phyloP scores from a whole-genome alignment of 2,888 invertebrate species.

The Hydriomena furcata region DNA sequence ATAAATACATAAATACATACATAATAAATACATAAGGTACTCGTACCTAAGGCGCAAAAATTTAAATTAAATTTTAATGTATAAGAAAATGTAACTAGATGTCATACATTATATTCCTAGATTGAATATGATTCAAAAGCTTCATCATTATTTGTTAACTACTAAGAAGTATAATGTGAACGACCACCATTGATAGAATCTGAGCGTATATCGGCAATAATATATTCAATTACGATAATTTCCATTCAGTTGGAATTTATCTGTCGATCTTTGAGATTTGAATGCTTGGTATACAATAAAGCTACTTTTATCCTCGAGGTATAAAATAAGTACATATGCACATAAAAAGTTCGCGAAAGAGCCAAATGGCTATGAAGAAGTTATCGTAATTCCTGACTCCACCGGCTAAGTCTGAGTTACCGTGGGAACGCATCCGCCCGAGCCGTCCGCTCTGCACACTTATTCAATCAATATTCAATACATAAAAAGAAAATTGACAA shows the following conservation, averaged over 20 bases:
- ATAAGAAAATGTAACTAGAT: no score
- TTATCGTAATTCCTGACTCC: slow-evolving; percentile 58
- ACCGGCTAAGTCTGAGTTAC: slow-evolving; percentile 54
- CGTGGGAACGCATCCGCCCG: slow-evolving; percentile 64
- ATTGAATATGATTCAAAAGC: background rate
- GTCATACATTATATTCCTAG: no score
- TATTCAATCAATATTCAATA: slow-evolving; percentile 18
- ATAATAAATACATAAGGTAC: no score
- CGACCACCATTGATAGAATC: slow-evolving; percentile 12
- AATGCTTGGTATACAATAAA: background rate
- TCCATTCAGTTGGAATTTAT: slow-evolving; percentile 11
- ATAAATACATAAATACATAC: no score
- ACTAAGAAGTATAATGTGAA: slow-evolving; percentile 1
- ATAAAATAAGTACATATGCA: background rate
- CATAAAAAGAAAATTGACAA: slow-evolving; percentile 2
- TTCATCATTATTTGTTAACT: no score
- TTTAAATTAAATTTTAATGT: no score
- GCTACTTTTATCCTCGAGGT: background rate
- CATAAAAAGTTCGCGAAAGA: slow-evolving; percentile 4
- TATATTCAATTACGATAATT: slow-evolving; percentile 11
- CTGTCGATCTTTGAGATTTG: slow-evolving; percentile 1
- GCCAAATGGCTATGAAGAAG: slow-evolving; percentile 26
- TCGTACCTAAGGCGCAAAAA: no score
- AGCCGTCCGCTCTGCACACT: slow-evolving; percentile 46
- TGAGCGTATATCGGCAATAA: slow-evolving; percentile 10